Percentiles rank a stretch among this genome's conserved stretches.
These are phyloP conservation scores for Antedon mediterranea DNA, from an alignment of 53 echinoderm and acorn worm species.

Conservation along the genomic window DNA sequence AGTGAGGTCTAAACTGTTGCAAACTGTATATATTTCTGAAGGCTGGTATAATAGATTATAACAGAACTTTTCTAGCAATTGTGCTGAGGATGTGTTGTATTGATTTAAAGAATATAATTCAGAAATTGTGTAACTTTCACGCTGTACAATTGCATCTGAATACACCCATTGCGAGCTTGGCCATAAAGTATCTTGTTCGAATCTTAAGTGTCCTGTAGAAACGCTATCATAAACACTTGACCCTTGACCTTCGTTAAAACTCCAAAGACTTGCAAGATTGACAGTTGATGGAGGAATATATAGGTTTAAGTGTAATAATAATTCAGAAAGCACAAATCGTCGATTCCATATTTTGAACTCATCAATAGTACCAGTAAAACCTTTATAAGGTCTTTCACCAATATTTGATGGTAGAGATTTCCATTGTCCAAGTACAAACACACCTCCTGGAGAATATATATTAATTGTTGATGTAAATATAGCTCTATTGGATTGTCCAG, in stretches of 20 bases:
- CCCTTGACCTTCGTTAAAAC: constrained; percentile 65
- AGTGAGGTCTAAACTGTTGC: constrained; percentile 9
- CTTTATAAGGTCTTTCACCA: constrained; percentile 33
- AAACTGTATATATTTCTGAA: constrained; percentile 2
- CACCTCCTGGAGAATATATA: constrained; percentile 52
- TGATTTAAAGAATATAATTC: constrained; percentile 16
- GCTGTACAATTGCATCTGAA: constrained; percentile 34
- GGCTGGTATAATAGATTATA: constrained; percentile 11
- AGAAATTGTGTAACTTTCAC: background rate
- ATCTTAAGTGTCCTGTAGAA: constrained; percentile 26
- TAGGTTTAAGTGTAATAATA: constrained; percentile 19
- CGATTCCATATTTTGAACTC: constrained; percentile 71
- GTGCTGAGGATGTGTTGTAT: constrained; percentile 7
- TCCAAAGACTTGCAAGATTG: constrained; percentile 53
- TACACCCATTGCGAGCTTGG: constrained; percentile 49
- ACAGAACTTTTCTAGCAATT: constrained; percentile 17
- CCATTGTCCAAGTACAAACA: constrained; percentile 63
- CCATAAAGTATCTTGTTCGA: constrained; percentile 36
- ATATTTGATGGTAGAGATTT: constrained; percentile 27
- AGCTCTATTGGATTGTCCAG: constrained; percentile 15
- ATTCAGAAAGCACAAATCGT: constrained; percentile 23
- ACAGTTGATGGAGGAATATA: constrained; percentile 9
- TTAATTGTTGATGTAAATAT: constrained; percentile 28
- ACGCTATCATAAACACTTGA: constrained; percentile 30
- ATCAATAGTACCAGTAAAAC: constrained; percentile 61